phyloP scores from a whole-genome alignment of 1,140 invertebrate species.

The Hirudo medicinalis region DNA sequence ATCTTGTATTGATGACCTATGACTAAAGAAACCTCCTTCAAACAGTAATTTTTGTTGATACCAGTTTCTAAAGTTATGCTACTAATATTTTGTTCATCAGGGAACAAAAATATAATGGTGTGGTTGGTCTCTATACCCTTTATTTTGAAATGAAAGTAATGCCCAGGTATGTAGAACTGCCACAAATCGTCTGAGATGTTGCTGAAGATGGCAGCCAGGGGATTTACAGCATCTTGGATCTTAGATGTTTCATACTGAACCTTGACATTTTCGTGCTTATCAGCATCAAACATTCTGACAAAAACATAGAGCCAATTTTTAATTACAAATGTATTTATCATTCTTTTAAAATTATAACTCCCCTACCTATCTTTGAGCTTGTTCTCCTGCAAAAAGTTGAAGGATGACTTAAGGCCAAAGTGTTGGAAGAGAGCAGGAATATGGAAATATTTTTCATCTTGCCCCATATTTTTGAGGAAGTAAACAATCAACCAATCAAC shows the following conservation, averaged over 20 bases:
- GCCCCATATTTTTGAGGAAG: slow-evolving; percentile 26
- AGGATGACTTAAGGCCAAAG: slow-evolving; percentile 34
- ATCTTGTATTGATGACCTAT: too few relatives aligned
- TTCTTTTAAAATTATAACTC: background rate
- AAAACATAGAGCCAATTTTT: too few relatives aligned
- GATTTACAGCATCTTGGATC: background rate
- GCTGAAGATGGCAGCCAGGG: slow-evolving; percentile 2
- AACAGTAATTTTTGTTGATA: too few relatives aligned
- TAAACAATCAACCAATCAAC: slow-evolving; percentile 34
- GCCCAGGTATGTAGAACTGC: too few relatives aligned
- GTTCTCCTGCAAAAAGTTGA: slow-evolving; percentile 23
- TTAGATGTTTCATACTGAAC: background rate
- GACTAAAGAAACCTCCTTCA: too few relatives aligned
- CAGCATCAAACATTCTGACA: slow-evolving; percentile 3
- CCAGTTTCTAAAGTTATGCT: too few relatives aligned
- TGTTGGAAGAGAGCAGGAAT: slow-evolving; percentile 36
- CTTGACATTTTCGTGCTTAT: background rate
- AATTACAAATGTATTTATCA: too few relatives aligned
- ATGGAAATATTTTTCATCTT: slow-evolving; percentile 24
- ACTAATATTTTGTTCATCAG: too few relatives aligned
- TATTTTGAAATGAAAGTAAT: too few relatives aligned
- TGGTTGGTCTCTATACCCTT: too few relatives aligned
- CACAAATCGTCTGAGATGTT: background rate
- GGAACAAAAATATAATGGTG: too few relatives aligned
- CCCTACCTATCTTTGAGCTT: slow-evolving; percentile 20